Evolutionary conservation across 2,113 vertebrate species (phyloP), one percentile per base, ranked within the genome.

Genomic region (Mixornis gularis): DNA sequence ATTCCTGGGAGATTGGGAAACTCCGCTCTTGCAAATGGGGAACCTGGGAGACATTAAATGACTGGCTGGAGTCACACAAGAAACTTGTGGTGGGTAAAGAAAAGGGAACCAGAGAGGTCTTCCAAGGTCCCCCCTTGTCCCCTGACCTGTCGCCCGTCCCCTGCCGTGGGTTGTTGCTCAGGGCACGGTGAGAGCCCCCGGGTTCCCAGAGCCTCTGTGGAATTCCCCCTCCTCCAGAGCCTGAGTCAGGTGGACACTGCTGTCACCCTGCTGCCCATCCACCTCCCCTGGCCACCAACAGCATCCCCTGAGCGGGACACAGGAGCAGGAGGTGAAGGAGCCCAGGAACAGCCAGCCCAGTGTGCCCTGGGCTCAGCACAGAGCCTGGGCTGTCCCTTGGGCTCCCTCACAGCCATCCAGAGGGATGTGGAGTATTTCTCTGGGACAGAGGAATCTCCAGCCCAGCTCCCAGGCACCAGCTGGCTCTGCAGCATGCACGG

Each of bases 1-100:
- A 76, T 79, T 89, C 72, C 89, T 72, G 5, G 36, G 52, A 84
- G 60, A 41, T 2, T 16, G 82, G 92, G 90, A 90, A 92, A 92
- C 41, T 71, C 92, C 69, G 0, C 0, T 46, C 59, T 65, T 85
- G 43, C 70, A 72, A 43, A 87, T 30, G 70, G 32, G 80, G 86
- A 95, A 81, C 62, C 17, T 22, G 13, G 53, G 70, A 62, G 53
- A 51, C 24, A 11, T 70, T 38, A 36, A 87, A 82, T 90, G 79
- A 94, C 79, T 95, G 1, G 46, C n/a, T 9, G 52, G n/a, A 89
- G 46, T 73, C 71, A 65, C 87, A 79, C 38, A 79, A 68, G 82
- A 93, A 93, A 90, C 63, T 13, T 79, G 51, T 13, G 27, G 44
- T 53, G 85, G 69, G 29, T 22, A 41, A 46, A 85, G 62, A 90